Conservation (phyloP, 2,797 vertebrate genomes). For the Myioborus miniatus region DNA sequence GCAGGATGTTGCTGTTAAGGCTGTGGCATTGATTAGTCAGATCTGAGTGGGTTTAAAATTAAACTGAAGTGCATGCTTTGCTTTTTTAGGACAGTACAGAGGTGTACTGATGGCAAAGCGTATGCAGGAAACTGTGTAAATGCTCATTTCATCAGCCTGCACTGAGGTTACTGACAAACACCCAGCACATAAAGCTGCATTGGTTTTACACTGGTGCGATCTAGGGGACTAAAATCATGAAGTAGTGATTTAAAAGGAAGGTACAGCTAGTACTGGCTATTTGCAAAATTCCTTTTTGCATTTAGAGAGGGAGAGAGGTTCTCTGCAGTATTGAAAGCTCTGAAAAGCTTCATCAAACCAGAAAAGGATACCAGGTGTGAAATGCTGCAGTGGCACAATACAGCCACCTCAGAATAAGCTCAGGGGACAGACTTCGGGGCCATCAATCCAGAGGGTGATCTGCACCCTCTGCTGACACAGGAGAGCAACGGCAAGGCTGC, state of each 20-base stretch:
- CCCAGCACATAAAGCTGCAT: background rate
- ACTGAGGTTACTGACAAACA: background rate
- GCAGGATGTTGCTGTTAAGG: background rate
- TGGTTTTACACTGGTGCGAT: background rate
- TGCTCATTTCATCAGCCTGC: background rate
- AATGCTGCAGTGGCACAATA: background rate
- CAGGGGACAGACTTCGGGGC: accelerated
- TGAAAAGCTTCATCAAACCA: background rate
- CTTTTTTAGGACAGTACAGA: background rate
- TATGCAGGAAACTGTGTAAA: accelerated
- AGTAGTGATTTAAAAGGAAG: background rate
- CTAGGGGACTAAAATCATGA: background rate
- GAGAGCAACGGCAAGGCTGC: background rate
- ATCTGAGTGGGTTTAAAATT: background rate
- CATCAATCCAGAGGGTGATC: background rate
- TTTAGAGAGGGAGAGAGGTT: background rate
- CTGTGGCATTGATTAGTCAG: background rate
- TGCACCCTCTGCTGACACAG: background rate
- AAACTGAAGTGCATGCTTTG: background rate
- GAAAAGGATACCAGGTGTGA: background rate
- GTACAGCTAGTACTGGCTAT: background rate
- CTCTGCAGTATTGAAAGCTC: background rate
- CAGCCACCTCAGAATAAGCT: background rate
- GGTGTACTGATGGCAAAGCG: background rate
- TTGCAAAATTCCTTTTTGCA: background rate